Base-by-base conservation (phyloP, 2,888 invertebrate species). In the Athalia rosae region DNA sequence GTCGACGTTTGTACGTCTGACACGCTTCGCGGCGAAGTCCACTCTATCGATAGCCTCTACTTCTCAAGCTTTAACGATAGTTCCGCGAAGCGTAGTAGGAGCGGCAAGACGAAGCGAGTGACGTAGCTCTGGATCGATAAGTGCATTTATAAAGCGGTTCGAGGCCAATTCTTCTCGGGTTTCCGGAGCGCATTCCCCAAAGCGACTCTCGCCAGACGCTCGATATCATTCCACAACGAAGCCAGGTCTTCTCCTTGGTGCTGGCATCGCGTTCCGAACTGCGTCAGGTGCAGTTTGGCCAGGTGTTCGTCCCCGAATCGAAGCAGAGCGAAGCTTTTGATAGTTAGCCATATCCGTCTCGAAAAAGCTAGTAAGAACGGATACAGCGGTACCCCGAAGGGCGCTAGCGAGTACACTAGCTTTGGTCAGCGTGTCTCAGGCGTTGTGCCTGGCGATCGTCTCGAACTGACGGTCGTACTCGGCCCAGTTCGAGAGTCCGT, bases 401-500 rank as follows among this genome's bases (percentile, higher is more conserved):
- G n/a, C 58, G 11, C 58, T n/a, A 6, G 58, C 58, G 9, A 58
- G n/a, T 3, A 15, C 58, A 3, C 58, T 58, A 9, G 58, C 58
- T n/a, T n/a, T 58, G 6, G 58, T 58, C 0, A 58, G 5, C 5
- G 11, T 15, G 13, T 58, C n/a, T 58, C 58, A 58, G 13, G 11
- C 58, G 15, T 58, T 58, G 13, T 13, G 15, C 15, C 50, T n/a
- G 6, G 13, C 58, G 3, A 58, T 15, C n/a, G 13, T 58, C 58
- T 58, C 58, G n/a, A 58, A 58, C 58, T 58, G 58, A 6, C 58
- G 3, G 13, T 58, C 58, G 15, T n/a, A 58, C 4, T 58, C 58
- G 6, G 58, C n/a, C 58, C 58, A 58, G 58, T 58, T 58, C 13
- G 58, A 58, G 3, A 58, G 58, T 13, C 58, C 58, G 58, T 58